These are phyloP conservation scores for Ypsolopha scabrella DNA, from an alignment of 2,888 invertebrate species.

Conservation along the genomic window DNA sequence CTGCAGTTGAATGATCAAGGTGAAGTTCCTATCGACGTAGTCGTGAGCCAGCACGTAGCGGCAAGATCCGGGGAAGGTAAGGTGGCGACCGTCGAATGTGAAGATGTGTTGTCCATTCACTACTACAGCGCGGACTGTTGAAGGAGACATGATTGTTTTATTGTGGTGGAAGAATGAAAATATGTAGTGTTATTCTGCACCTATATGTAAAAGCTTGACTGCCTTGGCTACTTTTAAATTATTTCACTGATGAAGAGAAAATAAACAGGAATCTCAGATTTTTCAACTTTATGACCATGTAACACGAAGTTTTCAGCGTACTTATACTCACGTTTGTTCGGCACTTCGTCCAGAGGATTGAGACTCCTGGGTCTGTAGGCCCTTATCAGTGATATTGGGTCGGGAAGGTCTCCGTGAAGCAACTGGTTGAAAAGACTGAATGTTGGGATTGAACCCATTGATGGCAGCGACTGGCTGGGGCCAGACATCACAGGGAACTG, in stretches of 20 bases:
- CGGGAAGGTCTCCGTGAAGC: constrained; percentile 69
- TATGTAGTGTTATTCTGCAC: no score
- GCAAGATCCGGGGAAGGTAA: constrained; percentile 85
- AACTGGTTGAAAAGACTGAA: constrained; percentile 73
- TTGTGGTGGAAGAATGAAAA: background rate
- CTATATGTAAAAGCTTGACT: no score
- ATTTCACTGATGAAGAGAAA: no score
- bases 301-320: background rate
- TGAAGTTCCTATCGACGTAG: constrained; percentile 88
- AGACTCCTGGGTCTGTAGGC: constrained; percentile 67
- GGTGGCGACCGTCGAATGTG: constrained; percentile 88
- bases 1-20: constrained; percentile 78
- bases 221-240: no score
- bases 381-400: constrained; percentile 61
- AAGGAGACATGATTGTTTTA: background rate
- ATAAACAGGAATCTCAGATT: background rate
- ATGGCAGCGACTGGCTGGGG: constrained; percentile 47
- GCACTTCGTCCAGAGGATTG: constrained; percentile 69
- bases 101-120: constrained; percentile 87
- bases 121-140: constrained; percentile 76
- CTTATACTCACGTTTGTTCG: constrained; percentile 70
- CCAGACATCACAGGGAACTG: constrained; percentile 25
- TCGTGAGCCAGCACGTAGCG: constrained; percentile 88
- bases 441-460: constrained; percentile 66
- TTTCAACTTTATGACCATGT: background rate